phyloP scores from a whole-genome alignment of 2,888 invertebrate species.

The Agrilus cyanescens region DNA sequence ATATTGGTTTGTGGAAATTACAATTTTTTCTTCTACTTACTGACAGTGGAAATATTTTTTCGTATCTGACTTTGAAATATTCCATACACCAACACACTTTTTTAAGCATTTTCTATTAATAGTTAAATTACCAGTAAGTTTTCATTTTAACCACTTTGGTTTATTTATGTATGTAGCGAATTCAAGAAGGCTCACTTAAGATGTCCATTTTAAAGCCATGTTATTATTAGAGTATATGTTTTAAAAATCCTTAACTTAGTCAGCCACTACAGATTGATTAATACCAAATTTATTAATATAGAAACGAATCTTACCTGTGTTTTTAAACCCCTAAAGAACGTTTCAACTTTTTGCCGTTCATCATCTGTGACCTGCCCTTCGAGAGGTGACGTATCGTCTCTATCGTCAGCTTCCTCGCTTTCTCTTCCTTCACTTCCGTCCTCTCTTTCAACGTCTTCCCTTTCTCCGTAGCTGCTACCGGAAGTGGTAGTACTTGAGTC shows the following conservation, averaged over 20 bases:
- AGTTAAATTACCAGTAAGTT: background rate
- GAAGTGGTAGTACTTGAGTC: slow-evolving; percentile 39
- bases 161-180: background rate
- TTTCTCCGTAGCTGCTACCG: slow-evolving; percentile 36
- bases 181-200: background rate
- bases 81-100: too few species aligned
- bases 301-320: slow-evolving; percentile 45
- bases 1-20: too few species aligned
- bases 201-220: background rate
- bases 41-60: too few species aligned
- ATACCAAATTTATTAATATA: background rate
- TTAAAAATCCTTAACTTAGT: background rate
- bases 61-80: too few species aligned
- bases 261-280: background rate
- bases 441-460: slow-evolving; percentile 33
- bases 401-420: slow-evolving; percentile 31
- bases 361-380: slow-evolving; percentile 45
- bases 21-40: too few species aligned
- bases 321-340: slow-evolving; percentile 63
- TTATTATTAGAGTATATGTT: background rate
- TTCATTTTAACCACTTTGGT: background rate
- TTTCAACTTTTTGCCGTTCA: slow-evolving; percentile 58
- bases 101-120: too few species aligned
- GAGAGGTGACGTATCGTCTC: slow-evolving; percentile 30
- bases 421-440: slow-evolving; percentile 46